Base-by-base conservation (phyloP, 2,888 invertebrate species). In the Rhogogaster chlorosoma region DNA sequence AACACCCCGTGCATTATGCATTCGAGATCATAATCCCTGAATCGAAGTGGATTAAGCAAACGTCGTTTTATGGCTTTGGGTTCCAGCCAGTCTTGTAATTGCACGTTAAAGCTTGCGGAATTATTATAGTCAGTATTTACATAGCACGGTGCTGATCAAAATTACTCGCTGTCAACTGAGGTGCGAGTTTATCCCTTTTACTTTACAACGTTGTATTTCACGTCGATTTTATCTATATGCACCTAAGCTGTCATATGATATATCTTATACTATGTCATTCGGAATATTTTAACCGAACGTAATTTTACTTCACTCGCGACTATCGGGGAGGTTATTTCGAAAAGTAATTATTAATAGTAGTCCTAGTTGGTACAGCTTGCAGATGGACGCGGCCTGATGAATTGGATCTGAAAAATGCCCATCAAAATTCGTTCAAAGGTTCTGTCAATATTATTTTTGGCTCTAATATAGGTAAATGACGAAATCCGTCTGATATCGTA, bases 401-500 rank as follows among this genome's bases (percentile, higher is more conserved):
- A 15, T 32, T 32, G 6, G 29, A 67, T 67, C 32, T 18, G 3
- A 67, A 67, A 32, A 32, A 67, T 67, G 32, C 2, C 67, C 32
- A 26, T 67, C 7, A 53, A 77, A 49, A 49, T 53, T 75, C 77
- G 53, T 53, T 77, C 77, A 29, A 73, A 29, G 77, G 49, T 77
- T 22, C 18, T 80, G 61, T 38, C 36, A 22, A 32, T 61, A 61
- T 57, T 61, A 77, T 61, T 80, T 61, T 26, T 42, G 15, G 61
- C 57, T 61, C 61, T 53, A n/a, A 77, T 53, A n/a, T n/a, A 18
- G 49, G 53, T 53, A 77, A 77, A 77, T 77, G 12, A 57, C 80
- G 38, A 42, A 38, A 80, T 80, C 61, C 80, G 42, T 61, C 61
- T 80, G 80, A 80, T 61, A 61, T 77, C 45, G 42, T 36, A 57